phyloP scores from a whole-genome alignment of 1,140 invertebrate genomes.

The Pseudomyrmex pallidus region DNA sequence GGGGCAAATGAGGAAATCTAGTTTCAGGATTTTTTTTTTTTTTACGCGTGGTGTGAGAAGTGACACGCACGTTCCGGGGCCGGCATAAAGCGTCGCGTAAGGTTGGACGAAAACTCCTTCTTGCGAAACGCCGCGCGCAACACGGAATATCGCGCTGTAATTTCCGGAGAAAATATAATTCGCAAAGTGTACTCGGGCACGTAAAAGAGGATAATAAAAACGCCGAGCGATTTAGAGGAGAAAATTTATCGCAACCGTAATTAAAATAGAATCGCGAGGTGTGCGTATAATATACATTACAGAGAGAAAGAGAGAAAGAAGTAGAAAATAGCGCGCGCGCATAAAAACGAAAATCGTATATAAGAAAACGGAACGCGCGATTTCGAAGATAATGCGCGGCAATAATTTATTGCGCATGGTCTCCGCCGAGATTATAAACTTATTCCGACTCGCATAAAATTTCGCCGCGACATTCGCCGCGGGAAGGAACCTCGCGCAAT shows the following conservation, averaged over 20 bases:
- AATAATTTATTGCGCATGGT: conserved; percentile 33
- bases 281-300: no score
- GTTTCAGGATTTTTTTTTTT: conserved; percentile 9
- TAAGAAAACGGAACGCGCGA: conserved; percentile 16
- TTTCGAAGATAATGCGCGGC: conserved; percentile 22
- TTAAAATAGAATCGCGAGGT: conserved; percentile 48
- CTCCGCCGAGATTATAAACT: conserved; percentile 51
- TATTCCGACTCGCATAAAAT: conserved; percentile 43
- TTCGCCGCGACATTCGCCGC: conserved; percentile 1
- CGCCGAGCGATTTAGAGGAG: not conserved
- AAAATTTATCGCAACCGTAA: conserved; percentile 45
- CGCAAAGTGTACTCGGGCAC: not conserved
- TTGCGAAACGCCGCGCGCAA: not conserved
- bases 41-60: not conserved
- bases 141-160: not conserved
- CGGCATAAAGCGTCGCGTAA: conserved; percentile 1
- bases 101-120: conserved; percentile 12
- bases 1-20: conserved; percentile 4
- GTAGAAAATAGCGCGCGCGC: not conserved
- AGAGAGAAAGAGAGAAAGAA: no score
- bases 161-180: conserved; percentile 13
- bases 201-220: not conserved
- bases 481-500: conserved; percentile 19
- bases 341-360: conserved; percentile 20
- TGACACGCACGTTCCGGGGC: conserved; percentile 18